Base-by-base conservation (phyloP, 2,113 vertebrate genomes). In the Diadophis punctatus region DNA sequence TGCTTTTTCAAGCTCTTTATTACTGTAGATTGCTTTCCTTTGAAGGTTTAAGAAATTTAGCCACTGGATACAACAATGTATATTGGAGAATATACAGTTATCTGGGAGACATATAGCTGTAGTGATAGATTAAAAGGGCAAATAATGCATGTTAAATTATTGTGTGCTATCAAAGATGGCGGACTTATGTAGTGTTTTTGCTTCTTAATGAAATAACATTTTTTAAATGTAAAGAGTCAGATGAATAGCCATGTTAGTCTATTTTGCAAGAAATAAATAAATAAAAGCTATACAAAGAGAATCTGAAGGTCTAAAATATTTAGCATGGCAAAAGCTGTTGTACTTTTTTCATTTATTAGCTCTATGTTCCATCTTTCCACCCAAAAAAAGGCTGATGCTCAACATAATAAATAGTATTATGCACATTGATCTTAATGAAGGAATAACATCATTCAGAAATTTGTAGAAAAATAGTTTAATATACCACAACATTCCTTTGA, bases 41-140 rank as follows among this genome's bases (percentile, higher is more conserved):
- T 91, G 89, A 94, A 96, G 94, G 90, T 95, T 97, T 97, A 95
- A 92, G 85, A 93, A 93, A 95, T 90, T 88, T 93, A 90, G 92
- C 92, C 93, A 87, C 96, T 90, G 55, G 93, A 89, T 68, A 93
- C 51, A 80, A 80, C 68, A 22, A 10, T 84, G n/a, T 92, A 88
- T 56, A 53, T 56, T 96, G 87, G 93, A 97, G 96, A 97, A 97
- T 97, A 96, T 96, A 92, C 63, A 34, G 16, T 80, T 92, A 96
- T 91, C 56, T 94, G 94, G 20, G 94, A 95, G 85, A 63, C 94
- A 92, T 96, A 91, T 22, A 22, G 16, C 53, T 55, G 18, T 55
- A 14, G 18, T 91, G 43, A 55, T 93, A 89, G 89, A 95, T 93
- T 92, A 93, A 93, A 96, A 92, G 93, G 86, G 43, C 88, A 93